Evolutionary conservation across 2,888 invertebrate species (phyloP), one percentile per base, ranked within the genome.

Genomic region (Sthenelais limicola): DNA sequence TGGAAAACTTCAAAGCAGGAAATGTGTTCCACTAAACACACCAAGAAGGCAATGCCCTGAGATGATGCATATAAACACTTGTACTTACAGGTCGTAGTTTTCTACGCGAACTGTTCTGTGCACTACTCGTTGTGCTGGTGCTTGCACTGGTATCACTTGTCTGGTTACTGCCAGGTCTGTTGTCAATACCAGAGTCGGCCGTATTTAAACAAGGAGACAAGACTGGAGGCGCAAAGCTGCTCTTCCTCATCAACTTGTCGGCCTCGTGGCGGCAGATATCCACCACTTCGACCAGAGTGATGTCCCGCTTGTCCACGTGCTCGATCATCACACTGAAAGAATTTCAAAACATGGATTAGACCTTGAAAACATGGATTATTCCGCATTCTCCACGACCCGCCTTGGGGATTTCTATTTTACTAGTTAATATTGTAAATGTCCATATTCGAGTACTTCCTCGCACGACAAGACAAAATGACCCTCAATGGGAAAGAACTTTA

Each of bases 271-370:
- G 71, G 48, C 77, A 77, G 33, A 49, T 62, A 15, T 67, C 62
- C 4, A 76, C 75, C 0, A 77, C 62, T 3, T 78, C 77, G 9
- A 74, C 73, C 26, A 78, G 69, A 3, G 69, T 68, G 68, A 78
- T 66, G n/a, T 71, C 58, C 2, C 78, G 68, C 18, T 58, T 54
- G n/a, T 76, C 73, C 28, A 73, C 76, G 12, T 47, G 51, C 56
- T 77, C 78, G 70, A 78, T 48, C 78, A 78, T 78, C 18, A 52
- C 49, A 33, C 78, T 78, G 77, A 4, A 5, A 73, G 67, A 30
- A 12, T n/a, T 18, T 52, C 9, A 18, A 7, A 18, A 18, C 15
- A 52, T 18, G 12, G 9, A 9, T 58, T 24, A 9, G 32, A 12
- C 26, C 7, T 52, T 15, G 52, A 9, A 9, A 52, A 15, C 52